Percentiles rank a stretch among this genome's conserved stretches.
phyloP scores from a whole-genome alignment of 2,113 vertebrate species.

The Perca fluviatilis region DNA sequence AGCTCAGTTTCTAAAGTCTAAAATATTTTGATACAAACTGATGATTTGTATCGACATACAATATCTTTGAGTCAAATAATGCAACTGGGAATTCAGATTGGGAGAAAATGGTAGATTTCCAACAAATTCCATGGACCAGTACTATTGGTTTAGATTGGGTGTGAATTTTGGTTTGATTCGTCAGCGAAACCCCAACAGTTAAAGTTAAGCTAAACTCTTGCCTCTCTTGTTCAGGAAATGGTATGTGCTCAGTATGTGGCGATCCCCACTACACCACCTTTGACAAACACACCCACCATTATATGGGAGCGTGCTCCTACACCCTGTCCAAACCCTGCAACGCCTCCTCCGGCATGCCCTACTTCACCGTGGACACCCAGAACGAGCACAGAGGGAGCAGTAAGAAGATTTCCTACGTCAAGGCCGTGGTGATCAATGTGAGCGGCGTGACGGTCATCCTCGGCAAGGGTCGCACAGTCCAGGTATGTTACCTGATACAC shows the following conservation, averaged over 20 bases:
- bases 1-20: too few species aligned
- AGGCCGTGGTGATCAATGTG: conserved; percentile 85
- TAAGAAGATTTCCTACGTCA: conserved; percentile 88
- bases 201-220: not conserved
- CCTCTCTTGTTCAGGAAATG: conserved; percentile 57
- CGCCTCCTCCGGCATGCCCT: conserved; percentile 74
- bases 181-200: too few species aligned
- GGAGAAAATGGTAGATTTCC: too few species aligned
- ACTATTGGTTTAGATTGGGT: too few species aligned
- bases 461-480: conserved; percentile 86
- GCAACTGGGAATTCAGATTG: not conserved
- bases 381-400: conserved; percentile 90
- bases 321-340: conserved; percentile 87
- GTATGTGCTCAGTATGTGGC: conserved; percentile 79
- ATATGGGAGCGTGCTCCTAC: conserved; percentile 93
- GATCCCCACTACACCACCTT: conserved; percentile 88
- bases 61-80: too few species aligned
- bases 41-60: too few species aligned
- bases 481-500: conserved; percentile 79
- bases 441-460: conserved; percentile 80
- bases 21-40: too few species aligned
- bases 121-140: too few species aligned
- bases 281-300: conserved; percentile 85
- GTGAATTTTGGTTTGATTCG: too few species aligned
- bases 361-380: conserved; percentile 88